These are phyloP conservation scores for Anticlea derivata DNA, from an alignment of 2,888 invertebrate genomes.

Conservation along the genomic window DNA sequence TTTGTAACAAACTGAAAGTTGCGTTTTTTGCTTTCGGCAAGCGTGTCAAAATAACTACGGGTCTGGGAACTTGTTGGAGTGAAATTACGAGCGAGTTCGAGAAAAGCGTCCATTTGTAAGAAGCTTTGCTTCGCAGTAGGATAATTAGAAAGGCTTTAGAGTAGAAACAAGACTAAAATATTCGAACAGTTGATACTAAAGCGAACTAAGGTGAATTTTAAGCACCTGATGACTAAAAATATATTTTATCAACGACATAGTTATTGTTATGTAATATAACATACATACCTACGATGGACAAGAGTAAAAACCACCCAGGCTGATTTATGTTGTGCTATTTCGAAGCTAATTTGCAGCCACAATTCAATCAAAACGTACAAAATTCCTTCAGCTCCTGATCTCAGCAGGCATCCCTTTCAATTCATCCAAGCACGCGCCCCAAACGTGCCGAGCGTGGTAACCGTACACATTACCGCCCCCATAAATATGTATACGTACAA, in stretches of 20 bases:
- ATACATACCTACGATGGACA: no score
- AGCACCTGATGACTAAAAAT: no score
- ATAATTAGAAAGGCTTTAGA: slow-evolving; percentile 8
- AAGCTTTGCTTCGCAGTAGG: slow-evolving; percentile 7
- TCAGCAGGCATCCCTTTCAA: slow-evolving; percentile 51
- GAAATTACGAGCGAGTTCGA: slow-evolving; percentile 8
- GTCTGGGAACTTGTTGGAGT: slow-evolving; percentile 23
- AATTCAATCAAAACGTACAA: slow-evolving; percentile 36
- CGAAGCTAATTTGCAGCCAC: slow-evolving; percentile 15
- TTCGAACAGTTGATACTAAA: no score
- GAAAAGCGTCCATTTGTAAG: slow-evolving; percentile 10
- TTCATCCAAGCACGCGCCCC: slow-evolving; percentile 58
- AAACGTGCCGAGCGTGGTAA: slow-evolving; percentile 62
- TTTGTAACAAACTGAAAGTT: slow-evolving; percentile 68
- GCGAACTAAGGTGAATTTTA: no score
- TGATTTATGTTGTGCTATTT: neutral
- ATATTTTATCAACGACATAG: no score
- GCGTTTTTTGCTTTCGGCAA: slow-evolving; percentile 41
- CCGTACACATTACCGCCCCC: slow-evolving; percentile 48
- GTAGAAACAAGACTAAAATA: neutral
- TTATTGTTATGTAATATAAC: no score
- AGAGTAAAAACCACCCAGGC: no score
- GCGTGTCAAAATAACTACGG: slow-evolving; percentile 26
- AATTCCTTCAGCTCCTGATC: slow-evolving; percentile 40
- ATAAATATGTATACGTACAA: slow-evolving; percentile 54